Evolutionary conservation across 1,140 invertebrate species (phyloP).

Genomic region (Pentalonia nigronervosa): DNA sequence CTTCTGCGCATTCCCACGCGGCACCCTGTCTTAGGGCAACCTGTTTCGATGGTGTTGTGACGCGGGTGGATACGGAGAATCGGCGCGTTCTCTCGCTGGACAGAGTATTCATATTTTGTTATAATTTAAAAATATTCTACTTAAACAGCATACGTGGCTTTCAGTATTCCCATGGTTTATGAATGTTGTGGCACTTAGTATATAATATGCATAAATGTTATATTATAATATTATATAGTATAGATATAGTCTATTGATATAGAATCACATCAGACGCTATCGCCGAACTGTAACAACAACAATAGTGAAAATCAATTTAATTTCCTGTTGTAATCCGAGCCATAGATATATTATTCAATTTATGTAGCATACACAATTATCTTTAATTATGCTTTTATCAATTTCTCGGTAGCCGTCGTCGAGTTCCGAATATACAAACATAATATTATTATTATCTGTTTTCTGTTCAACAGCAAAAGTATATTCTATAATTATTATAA

Average conservation of each 20-base stretch:
- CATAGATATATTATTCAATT: not conserved
- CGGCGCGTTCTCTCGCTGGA: too few relatives aligned
- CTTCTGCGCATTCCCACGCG: too few relatives aligned
- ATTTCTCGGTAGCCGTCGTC: not conserved
- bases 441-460: not conserved
- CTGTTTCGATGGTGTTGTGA: too few relatives aligned
- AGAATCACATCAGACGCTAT: not conserved
- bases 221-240: not conserved
- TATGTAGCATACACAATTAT: not conserved
- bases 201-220: not conserved
- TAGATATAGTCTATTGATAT: not conserved
- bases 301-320: not conserved
- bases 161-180: not conserved
- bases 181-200: not conserved
- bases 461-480: not conserved
- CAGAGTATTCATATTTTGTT: not conserved
- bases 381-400: not conserved
- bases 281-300: not conserved
- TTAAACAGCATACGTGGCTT: not conserved
- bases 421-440: not conserved
- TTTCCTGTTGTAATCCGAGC: not conserved
- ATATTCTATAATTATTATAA: not conserved
- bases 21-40: too few relatives aligned
- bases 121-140: not conserved
- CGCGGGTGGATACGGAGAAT: too few relatives aligned